Evolutionary conservation across 2,888 invertebrate genomes (phyloP).

Genomic region (Aproaerema taeniolella): DNA sequence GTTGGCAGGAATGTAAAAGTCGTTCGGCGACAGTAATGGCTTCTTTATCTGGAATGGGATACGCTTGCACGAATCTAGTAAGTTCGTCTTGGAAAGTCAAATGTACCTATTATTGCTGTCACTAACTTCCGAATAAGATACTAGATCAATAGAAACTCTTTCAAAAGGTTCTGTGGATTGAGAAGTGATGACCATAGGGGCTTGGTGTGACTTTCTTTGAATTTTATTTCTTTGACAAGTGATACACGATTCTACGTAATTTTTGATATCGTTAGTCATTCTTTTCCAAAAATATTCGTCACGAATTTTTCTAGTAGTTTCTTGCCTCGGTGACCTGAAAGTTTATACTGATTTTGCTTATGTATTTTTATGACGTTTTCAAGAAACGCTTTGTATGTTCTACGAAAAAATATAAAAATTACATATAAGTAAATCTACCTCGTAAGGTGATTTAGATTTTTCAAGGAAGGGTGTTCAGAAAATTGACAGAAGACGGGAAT

Average conservation of each 20-base stretch:
- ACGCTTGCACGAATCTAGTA: slow-evolving; percentile 32
- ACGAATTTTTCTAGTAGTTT: slow-evolving; percentile 30
- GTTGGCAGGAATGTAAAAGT: slow-evolving; percentile 31
- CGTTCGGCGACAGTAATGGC: slow-evolving; percentile 29
- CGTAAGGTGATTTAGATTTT: slow-evolving; percentile 25
- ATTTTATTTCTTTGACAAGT: no score
- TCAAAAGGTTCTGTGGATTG: no score
- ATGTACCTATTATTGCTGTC: slow-evolving; percentile 29
- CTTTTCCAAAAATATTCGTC: no score
- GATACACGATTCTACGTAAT: no score
- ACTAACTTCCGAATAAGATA: slow-evolving; percentile 32
- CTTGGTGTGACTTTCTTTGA: no score
- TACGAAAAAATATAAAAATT: slow-evolving; percentile 24
- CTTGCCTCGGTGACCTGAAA: slow-evolving; percentile 33
- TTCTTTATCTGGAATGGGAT: no score
- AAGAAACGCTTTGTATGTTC: slow-evolving; percentile 26
- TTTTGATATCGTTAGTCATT: no score
- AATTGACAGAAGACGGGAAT: slow-evolving; percentile 24
- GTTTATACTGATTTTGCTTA: slow-evolving; percentile 29
- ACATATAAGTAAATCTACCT: slow-evolving; percentile 24
- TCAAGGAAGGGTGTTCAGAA: slow-evolving; percentile 22
- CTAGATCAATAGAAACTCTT: no score
- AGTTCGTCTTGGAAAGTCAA: slow-evolving; percentile 33
- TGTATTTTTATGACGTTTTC: slow-evolving; percentile 29
- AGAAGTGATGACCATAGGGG: no score